Percentiles rank a stretch among this genome's conserved stretches.
Evolutionary conservation across 2,888 invertebrate genomes (phyloP).

Genomic region (Andrena trimmerana): DNA sequence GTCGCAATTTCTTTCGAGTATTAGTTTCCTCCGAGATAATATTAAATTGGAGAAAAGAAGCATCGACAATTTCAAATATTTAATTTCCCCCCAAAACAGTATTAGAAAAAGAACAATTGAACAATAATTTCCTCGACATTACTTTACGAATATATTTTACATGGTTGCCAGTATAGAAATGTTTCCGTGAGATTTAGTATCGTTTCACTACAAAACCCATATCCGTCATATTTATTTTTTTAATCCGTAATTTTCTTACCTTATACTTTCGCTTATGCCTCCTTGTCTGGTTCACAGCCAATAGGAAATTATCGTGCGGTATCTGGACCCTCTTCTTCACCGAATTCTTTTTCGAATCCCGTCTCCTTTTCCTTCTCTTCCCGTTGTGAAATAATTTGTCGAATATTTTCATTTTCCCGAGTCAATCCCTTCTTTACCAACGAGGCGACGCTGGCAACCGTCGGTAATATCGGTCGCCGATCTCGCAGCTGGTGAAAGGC

Average conservation of each 20-base stretch:
- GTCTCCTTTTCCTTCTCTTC: conserved; percentile 39
- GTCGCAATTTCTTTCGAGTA: background rate
- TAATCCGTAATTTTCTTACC: conserved; percentile 26
- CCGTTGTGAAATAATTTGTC: conserved; percentile 33
- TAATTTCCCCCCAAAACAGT: too few species aligned
- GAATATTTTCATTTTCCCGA: conserved; percentile 41
- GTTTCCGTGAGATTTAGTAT: too few species aligned
- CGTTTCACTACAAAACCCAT: too few species aligned
- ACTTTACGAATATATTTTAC: too few species aligned
- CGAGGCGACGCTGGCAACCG: background rate
- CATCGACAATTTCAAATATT: background rate
- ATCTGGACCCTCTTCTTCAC: conserved; percentile 23
- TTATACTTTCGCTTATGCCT: conserved; percentile 40
- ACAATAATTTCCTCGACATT: too few species aligned
- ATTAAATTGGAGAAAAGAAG: background rate
- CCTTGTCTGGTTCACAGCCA: conserved; percentile 34
- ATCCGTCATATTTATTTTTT: background rate
- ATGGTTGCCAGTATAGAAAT: background rate
- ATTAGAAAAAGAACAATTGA: too few species aligned
- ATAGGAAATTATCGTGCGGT: conserved; percentile 45
- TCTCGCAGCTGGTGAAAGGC: background rate
- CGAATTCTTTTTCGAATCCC: conserved; percentile 20
- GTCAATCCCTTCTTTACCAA: conserved; percentile 8
- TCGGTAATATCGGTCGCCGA: background rate
- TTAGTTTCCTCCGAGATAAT: background rate